phyloP scores from a whole-genome alignment of 2,113 vertebrate genomes.

The Phaetusa simplex region DNA sequence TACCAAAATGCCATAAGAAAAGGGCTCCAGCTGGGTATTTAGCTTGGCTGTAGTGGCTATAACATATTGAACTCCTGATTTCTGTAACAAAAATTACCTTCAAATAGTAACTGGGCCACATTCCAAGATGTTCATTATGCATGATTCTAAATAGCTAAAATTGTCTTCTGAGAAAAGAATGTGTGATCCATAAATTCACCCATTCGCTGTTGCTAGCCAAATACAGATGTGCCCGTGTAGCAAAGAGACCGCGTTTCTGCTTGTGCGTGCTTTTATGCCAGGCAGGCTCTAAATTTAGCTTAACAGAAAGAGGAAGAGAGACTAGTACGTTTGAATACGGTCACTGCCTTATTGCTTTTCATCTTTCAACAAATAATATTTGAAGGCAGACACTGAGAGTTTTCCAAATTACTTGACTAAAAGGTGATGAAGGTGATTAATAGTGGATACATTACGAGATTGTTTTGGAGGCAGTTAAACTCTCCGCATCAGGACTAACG shows the following conservation, averaged over 20 bases:
- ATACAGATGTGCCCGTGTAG: neutral
- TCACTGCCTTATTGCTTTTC: neutral
- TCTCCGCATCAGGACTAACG: neutral
- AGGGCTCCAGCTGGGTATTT: neutral
- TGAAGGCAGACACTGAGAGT: neutral
- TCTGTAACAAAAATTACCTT: neutral
- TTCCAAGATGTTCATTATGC: neutral
- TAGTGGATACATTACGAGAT: neutral
- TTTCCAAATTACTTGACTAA: neutral
- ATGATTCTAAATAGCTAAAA: neutral
- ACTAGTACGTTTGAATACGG: neutral
- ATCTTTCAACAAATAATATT: neutral
- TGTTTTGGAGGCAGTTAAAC: neutral
- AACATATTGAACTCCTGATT: neutral
- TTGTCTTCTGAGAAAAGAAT: neutral
- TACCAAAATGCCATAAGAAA: slow-evolving; percentile 15
- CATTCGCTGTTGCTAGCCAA: neutral
- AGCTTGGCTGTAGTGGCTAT: neutral
- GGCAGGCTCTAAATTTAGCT: neutral
- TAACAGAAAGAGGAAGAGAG: slow-evolving; percentile 27
- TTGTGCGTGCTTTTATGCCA: neutral
- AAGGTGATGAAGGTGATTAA: neutral
- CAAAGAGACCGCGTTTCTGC: neutral
- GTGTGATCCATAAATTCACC: neutral
- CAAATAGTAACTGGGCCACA: neutral